Evolutionary conservation across 1,140 invertebrate genomes (phyloP), one percentile per base, ranked within the genome.

Genomic region (Paralvinella palmiformis): DNA sequence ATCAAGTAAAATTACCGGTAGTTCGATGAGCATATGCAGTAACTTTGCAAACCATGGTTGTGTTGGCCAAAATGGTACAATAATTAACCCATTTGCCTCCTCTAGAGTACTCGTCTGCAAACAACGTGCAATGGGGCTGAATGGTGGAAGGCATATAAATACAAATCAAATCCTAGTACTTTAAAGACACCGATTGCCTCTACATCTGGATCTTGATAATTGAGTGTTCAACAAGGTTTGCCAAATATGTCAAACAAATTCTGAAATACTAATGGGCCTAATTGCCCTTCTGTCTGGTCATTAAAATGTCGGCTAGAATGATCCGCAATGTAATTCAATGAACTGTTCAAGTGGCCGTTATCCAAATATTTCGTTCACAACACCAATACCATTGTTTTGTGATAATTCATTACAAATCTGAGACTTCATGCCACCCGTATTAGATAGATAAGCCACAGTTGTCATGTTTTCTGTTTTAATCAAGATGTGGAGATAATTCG

Each of bases 101-200:
- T 68, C 67, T 27, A 53, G 27, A 15, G 4, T 44, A n/a, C 65
- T 53, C 27, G 65, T 68, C 31, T 62, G 20, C 7, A 68, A 24
- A n/a, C 45, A n/a, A 27, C 36, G 3, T 6, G 35, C 3, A 1
- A 68, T 33, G 10, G 66, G 41, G 37, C 61, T 59, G 64, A 68
- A 68, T 55, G 67, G 67, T 31, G 64, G 61, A 66, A 68, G 7
- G 60, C 52, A 41, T 62, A 68, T 22, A 37, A 44, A 31, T n/a
- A 59, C 3, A 50, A n/a, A 52, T 52, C 32, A 27, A 29, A 29
- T 64, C 67, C 62, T 5, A 4, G 22, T 10, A 66, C 17, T 4
- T 55, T 63, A 55, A 68, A 68, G 15, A 59, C 64, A 66, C 66
- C 64, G 15, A 63, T 48, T 13, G 24, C 13, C 20, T 29, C 6